These are phyloP conservation scores for Hipposideros larvatus DNA, from an alignment of 2,797 vertebrate species.

Conservation along the genomic window DNA sequence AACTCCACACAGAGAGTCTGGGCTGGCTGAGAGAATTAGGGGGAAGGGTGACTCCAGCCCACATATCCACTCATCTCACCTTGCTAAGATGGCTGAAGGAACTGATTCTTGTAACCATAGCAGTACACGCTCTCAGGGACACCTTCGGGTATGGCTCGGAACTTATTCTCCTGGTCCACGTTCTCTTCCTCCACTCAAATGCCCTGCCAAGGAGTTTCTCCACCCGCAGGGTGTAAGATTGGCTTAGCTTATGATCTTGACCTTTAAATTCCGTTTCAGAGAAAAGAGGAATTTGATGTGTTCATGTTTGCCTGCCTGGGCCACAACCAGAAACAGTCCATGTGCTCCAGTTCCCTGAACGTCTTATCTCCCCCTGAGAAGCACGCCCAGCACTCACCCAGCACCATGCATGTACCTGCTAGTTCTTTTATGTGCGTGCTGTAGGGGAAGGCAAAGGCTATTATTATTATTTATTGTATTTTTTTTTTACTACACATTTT, in stretches of 20 bases:
- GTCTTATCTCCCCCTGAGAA: fast-evolving
- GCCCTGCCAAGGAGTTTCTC: background rate
- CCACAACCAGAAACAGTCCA: background rate
- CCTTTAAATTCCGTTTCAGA: slow-evolving; percentile 8
- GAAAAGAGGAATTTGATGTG: background rate
- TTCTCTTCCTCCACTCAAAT: background rate
- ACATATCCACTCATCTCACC: background rate
- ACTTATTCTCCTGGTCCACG: background rate
- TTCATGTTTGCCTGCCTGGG: background rate
- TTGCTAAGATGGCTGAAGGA: background rate
- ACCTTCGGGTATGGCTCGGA: background rate
- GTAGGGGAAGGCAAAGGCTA: background rate
- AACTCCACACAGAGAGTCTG: background rate
- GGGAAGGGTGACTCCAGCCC: background rate
- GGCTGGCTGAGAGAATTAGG: background rate
- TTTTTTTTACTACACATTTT: background rate
- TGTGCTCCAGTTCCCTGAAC: background rate
- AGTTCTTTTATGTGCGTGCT: background rate
- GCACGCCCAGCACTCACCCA: background rate
- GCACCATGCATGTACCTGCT: fast-evolving
- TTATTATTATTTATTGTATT: background rate
- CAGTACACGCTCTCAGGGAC: background rate
- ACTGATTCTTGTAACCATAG: background rate
- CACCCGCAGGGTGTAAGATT: background rate
- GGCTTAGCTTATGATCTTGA: background rate